Evolutionary conservation across 2,888 invertebrate genomes (phyloP).

Genomic region (Scrobipalpa costella): DNA sequence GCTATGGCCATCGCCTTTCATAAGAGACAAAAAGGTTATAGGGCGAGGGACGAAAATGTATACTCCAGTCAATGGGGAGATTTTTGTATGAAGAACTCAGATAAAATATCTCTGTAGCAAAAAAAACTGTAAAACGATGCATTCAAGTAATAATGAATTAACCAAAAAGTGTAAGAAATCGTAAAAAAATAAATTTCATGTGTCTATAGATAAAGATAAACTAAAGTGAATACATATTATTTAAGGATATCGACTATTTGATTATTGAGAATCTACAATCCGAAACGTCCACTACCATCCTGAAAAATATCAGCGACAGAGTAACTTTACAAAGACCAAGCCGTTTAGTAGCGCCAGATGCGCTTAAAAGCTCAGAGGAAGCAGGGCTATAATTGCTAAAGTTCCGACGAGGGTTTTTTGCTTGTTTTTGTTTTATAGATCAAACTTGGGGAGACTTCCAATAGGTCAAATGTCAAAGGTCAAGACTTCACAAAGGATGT

Average conservation of each 20-base stretch:
- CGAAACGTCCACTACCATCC: neutral
- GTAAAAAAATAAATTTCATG: too few relatives aligned
- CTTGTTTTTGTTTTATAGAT: constrained; percentile 2
- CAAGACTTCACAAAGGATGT: neutral
- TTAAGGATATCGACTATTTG: too few relatives aligned
- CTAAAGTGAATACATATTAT: too few relatives aligned
- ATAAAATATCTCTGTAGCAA: too few relatives aligned
- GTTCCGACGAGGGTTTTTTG: neutral
- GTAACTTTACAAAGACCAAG: neutral
- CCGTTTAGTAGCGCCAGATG: neutral
- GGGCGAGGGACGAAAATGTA: constrained; percentile 6
- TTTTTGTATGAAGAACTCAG: too few relatives aligned
- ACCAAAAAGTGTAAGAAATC: too few relatives aligned
- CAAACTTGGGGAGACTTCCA: neutral
- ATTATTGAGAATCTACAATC: too few relatives aligned
- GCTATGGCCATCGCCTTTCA: too few relatives aligned
- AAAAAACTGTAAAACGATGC: too few relatives aligned
- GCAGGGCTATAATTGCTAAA: constrained; percentile 4
- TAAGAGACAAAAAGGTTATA: neutral
- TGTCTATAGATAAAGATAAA: too few relatives aligned
- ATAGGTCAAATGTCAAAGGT: neutral
- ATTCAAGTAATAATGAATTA: too few relatives aligned
- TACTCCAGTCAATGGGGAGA: neutral
- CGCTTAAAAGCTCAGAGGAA: neutral
- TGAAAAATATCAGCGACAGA: neutral